Percentiles rank a stretch among this genome's conserved stretches.
These are phyloP conservation scores for Rhadina sibilatrix DNA, from an alignment of 2,113 vertebrate genomes.

Conservation along the genomic window DNA sequence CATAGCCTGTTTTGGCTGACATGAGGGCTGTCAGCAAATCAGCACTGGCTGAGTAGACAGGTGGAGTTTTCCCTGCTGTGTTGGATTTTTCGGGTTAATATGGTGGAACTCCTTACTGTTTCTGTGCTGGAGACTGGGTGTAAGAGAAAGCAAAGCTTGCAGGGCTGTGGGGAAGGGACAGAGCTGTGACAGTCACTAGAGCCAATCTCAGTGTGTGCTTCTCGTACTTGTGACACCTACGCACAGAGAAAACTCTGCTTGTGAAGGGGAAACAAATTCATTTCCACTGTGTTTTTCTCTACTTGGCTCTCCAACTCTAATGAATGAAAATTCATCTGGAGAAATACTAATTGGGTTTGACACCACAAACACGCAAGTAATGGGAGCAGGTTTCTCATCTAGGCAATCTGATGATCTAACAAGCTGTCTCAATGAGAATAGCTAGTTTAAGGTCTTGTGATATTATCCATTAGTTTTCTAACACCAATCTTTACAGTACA, in stretches of 20 bases:
- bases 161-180: background rate
- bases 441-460: conserved; percentile 51
- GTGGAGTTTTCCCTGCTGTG: background rate
- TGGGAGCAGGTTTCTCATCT: conserved; percentile 51
- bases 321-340: conserved; percentile 42
- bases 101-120: background rate
- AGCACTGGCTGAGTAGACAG: background rate
- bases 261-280: background rate
- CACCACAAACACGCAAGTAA: conserved; percentile 15
- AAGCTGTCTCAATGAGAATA: conserved; percentile 53
- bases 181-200: background rate
- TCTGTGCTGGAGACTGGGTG: background rate
- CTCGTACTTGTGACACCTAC: background rate
- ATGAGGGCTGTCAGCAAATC: background rate
- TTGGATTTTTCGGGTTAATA: background rate
- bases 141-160: background rate
- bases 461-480: conserved; percentile 57
- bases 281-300: background rate
- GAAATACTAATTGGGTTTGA: conserved; percentile 16
- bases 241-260: background rate
- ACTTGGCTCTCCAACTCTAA: background rate
- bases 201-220: background rate
- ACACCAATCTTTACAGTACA: conserved; percentile 19
- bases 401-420: conserved; percentile 42
- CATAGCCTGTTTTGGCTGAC: background rate